Evolutionary conservation across 2,797 vertebrate species (phyloP).

Genomic region (Helicolenus hilgendorfi): DNA sequence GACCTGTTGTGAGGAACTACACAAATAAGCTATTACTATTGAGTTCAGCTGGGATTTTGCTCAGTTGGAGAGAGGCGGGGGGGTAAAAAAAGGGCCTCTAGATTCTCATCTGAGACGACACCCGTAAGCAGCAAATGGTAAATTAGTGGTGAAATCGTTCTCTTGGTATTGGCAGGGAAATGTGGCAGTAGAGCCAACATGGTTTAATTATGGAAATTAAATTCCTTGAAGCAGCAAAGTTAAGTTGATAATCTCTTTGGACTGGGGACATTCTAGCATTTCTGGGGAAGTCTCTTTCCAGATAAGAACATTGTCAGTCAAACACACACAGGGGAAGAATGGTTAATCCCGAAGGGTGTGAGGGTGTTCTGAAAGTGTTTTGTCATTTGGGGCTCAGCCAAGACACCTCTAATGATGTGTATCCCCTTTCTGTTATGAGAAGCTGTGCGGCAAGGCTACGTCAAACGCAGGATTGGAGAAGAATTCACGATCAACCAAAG

Average conservation of each 20-base stretch:
- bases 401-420: slow-evolving; percentile 78
- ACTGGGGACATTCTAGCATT: slow-evolving; percentile 83
- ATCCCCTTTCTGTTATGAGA: slow-evolving; percentile 57
- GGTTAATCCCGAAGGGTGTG: slow-evolving; percentile 67
- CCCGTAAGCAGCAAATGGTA: slow-evolving; percentile 74
- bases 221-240: slow-evolving; percentile 88
- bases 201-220: slow-evolving; percentile 90
- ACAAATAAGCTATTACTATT: slow-evolving; percentile 49
- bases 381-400: slow-evolving; percentile 78
- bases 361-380: slow-evolving; percentile 72
- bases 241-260: slow-evolving; percentile 89
- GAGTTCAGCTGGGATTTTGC: slow-evolving; percentile 26
- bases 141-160: slow-evolving; percentile 84
- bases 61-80: slow-evolving; percentile 6
- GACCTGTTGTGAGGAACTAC: slow-evolving; percentile 39
- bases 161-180: slow-evolving; percentile 78
- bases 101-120: slow-evolving; percentile 68
- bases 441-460: slow-evolving; percentile 62
- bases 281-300: slow-evolving; percentile 73
- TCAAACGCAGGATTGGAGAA: slow-evolving; percentile 70
- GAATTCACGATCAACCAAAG: slow-evolving; percentile 52
- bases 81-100: neutral
- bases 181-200: slow-evolving; percentile 69
- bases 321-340: slow-evolving; percentile 70
- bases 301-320: slow-evolving; percentile 80